Evolutionary conservation across 2,888 invertebrate species (phyloP).

Genomic region (Fragum whitleyi): DNA sequence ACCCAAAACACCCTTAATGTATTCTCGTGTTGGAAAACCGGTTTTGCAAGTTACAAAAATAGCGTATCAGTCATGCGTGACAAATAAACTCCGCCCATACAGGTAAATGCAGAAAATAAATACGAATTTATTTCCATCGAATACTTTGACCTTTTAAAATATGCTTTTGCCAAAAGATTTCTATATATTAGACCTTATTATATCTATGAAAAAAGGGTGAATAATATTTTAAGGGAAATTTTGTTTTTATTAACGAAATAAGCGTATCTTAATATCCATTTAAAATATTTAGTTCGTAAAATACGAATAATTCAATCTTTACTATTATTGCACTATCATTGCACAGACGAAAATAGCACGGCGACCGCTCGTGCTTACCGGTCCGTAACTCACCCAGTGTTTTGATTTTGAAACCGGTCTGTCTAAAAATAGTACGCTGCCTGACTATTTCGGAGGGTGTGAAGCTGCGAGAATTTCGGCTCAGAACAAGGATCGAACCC

Average conservation of each 20-base stretch:
- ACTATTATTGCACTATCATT: no score
- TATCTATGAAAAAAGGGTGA: no score
- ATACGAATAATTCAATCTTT: no score
- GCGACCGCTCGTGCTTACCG: background rate
- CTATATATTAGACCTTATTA: no score
- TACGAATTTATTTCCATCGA: no score
- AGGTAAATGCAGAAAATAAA: background rate
- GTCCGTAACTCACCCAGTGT: constrained; percentile 33
- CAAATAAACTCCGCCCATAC: constrained; percentile 49
- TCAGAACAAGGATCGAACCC: background rate
- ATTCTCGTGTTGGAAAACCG: constrained; percentile 65
- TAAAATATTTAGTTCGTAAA: no score
- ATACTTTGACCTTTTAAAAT: no score
- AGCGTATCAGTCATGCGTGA: constrained; percentile 54
- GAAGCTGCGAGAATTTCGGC: background rate
- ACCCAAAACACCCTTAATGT: constrained; percentile 16
- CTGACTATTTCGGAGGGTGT: background rate
- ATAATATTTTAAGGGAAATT: no score
- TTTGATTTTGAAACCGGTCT: constrained; percentile 60
- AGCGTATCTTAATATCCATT: no score
- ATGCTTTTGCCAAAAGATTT: no score
- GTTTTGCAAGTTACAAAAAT: constrained; percentile 74
- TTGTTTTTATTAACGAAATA: no score
- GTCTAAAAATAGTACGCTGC: constrained; percentile 9
- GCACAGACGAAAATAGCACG: background rate